Evolutionary conservation across 2,113 vertebrate genomes (phyloP).

Genomic region (Pelecanoides urinatrix): DNA sequence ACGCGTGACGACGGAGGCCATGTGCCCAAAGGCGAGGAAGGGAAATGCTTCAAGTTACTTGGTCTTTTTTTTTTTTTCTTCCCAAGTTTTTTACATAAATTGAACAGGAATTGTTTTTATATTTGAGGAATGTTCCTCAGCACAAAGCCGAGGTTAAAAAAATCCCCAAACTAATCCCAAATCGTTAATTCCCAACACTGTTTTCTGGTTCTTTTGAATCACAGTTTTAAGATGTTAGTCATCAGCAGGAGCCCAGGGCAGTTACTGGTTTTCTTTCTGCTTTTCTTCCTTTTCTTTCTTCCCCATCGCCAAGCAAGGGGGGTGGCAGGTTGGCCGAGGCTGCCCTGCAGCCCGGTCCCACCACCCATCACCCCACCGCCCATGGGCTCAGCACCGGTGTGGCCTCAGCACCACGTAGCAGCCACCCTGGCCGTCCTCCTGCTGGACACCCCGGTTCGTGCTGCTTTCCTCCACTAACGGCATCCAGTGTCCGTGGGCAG

Average conservation of each 20-base stretch:
- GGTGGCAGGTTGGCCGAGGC: not conserved
- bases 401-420: accelerated
- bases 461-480: not conserved
- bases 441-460: accelerated
- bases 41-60: not conserved
- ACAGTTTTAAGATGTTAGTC: not conserved
- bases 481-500: not conserved
- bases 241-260: not conserved
- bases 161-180: not conserved
- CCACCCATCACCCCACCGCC: not conserved
- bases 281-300: not conserved
- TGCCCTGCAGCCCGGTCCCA: not conserved
- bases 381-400: not conserved
- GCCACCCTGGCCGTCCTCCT: too few species aligned
- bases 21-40: not conserved
- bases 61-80: not conserved
- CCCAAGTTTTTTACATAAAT: not conserved
- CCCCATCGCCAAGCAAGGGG: not conserved
- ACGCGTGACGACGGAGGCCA: accelerated
- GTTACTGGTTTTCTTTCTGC: not conserved
- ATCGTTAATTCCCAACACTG: not conserved
- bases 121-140: not conserved
- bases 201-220: not conserved
- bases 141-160: not conserved
- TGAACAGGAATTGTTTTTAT: not conserved